phyloP scores from a whole-genome alignment of 2,888 invertebrate genomes.

The Sussaba pulchella region DNA sequence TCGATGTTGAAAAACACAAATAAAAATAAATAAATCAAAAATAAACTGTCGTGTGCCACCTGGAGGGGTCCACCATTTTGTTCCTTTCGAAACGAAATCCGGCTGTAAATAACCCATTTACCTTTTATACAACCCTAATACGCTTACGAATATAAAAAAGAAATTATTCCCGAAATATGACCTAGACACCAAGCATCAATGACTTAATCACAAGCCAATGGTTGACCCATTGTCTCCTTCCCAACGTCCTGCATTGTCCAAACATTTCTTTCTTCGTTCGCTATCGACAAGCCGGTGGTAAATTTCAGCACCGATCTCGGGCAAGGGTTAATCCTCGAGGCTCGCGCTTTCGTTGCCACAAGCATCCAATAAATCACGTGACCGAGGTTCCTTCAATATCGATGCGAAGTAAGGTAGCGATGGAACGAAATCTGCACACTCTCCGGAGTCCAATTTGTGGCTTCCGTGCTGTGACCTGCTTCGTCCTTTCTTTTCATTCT shows the following conservation, averaged over 20 bases:
- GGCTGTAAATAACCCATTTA: not conserved
- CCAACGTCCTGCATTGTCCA: not conserved
- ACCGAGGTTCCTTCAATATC: constrained; percentile 56
- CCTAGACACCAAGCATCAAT: not conserved
- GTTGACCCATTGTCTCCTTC: not conserved
- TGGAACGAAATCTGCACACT: constrained; percentile 44
- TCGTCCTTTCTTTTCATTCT: constrained; percentile 10
- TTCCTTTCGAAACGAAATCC: not conserved
- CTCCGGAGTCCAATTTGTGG: constrained; percentile 5
- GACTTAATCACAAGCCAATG: not conserved
- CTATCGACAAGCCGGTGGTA: constrained; percentile 45
- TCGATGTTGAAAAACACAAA: no score
- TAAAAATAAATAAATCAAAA: no score
- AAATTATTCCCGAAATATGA: not conserved
- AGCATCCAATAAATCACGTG: constrained; percentile 68
- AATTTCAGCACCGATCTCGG: constrained; percentile 45
- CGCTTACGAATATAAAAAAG: not conserved
- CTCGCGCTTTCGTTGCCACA: constrained; percentile 63
- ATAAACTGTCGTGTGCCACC: no score
- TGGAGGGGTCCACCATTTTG: no score
- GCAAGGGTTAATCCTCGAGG: constrained; percentile 65
- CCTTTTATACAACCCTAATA: not conserved
- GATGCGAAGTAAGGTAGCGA: constrained; percentile 49
- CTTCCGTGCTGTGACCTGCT: constrained; percentile 16
- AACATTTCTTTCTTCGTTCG: not conserved